These are phyloP conservation scores for Muntiacus reevesi DNA, from an alignment of 2,113 vertebrate genomes.

Conservation along the genomic window DNA sequence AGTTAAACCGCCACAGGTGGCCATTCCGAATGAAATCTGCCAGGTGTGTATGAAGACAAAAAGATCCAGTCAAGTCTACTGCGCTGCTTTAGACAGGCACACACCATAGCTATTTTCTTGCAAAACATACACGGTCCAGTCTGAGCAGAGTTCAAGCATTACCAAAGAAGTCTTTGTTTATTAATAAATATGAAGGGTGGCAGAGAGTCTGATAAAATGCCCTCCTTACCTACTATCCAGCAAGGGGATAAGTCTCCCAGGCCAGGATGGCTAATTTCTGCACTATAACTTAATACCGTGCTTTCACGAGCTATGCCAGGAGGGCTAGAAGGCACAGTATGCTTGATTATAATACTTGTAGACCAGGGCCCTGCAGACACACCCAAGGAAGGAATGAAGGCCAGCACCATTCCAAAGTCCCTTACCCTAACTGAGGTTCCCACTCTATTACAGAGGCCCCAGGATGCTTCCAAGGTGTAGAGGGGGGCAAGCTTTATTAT, in stretches of 20 bases:
- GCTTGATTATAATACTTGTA: neutral
- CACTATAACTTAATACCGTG: neutral
- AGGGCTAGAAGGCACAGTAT: neutral
- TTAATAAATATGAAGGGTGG: neutral
- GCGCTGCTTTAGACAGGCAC: neutral
- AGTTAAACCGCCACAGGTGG: neutral
- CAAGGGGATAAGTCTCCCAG: constrained; percentile 7
- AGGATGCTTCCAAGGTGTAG: neutral
- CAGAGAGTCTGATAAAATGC: constrained; percentile 43
- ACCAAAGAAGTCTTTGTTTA: constrained; percentile 34
- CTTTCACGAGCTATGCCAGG: constrained; percentile 8
- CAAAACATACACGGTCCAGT: neutral
- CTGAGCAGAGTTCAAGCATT: neutral
- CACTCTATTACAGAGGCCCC: neutral
- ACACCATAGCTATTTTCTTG: neutral
- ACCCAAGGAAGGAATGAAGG: constrained; percentile 20
- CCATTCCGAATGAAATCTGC: neutral
- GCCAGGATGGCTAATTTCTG: neutral
- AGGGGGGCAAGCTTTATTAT: neutral
- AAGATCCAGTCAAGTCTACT: neutral
- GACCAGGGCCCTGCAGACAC: neutral
- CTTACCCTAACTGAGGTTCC: neutral
- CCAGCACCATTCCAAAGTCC: neutral
- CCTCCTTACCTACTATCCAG: neutral
- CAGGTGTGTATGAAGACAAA: neutral